These are phyloP conservation scores for Norana najaformis DNA, from an alignment of 2,888 invertebrate genomes.

Conservation along the genomic window DNA sequence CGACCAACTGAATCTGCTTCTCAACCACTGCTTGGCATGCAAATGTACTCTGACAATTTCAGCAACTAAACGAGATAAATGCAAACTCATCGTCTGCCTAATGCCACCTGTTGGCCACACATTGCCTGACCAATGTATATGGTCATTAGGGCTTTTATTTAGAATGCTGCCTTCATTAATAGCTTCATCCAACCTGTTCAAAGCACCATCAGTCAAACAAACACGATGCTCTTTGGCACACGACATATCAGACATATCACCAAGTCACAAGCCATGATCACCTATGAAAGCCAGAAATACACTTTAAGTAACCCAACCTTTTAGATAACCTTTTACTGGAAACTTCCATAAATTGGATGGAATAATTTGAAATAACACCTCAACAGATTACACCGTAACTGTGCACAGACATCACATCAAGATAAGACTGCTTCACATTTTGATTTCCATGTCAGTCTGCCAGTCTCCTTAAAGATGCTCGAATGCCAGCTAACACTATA, in stretches of 20 bases:
- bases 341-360: constrained; percentile 13
- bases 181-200: background rate
- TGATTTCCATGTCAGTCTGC: background rate
- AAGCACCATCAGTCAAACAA: background rate
- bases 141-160: background rate
- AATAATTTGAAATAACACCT: background rate
- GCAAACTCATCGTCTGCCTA: background rate
- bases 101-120: background rate
- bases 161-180: constrained; percentile 5
- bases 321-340: background rate
- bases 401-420: background rate
- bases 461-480: background rate
- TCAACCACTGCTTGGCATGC: background rate
- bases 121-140: background rate
- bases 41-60: background rate
- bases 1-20: background rate
- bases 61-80: constrained; percentile 6
- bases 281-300: background rate
- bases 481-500: too few species aligned
- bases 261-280: background rate
- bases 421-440: too few species aligned
- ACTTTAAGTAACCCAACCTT: background rate
- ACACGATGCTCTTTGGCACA: background rate
- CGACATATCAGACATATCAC: background rate
- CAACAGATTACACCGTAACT: too few species aligned